phyloP scores from a whole-genome alignment of 2,888 invertebrate species.

The Dryobotodes eremita region DNA sequence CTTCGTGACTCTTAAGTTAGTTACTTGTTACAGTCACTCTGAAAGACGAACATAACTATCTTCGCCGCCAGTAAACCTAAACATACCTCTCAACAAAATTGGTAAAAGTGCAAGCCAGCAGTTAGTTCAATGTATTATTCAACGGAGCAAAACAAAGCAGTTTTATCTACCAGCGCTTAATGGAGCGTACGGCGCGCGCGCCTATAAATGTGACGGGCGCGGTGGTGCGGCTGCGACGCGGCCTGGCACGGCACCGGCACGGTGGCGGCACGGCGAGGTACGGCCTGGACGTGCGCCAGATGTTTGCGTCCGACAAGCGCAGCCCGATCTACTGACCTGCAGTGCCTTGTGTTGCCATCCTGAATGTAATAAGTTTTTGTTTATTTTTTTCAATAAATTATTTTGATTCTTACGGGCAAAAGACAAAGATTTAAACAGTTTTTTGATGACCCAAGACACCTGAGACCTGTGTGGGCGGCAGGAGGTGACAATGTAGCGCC shows the following conservation, averaged over 20 bases:
- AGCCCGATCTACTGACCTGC: slow-evolving; percentile 7
- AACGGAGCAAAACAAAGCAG: background rate
- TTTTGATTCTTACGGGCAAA: background rate
- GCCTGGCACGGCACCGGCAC: background rate
- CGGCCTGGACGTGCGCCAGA: slow-evolving; percentile 15
- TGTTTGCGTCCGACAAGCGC: background rate
- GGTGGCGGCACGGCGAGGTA: background rate
- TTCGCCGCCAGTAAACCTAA: background rate
- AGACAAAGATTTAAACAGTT: background rate
- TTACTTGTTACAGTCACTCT: background rate
- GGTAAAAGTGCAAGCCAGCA: background rate
- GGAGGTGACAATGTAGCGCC: background rate
- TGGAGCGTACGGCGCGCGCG: slow-evolving; percentile 18
- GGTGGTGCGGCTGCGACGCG: background rate
- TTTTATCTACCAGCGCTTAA: background rate
- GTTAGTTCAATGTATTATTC: background rate
- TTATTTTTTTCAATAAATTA: background rate
- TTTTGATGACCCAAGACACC: background rate
- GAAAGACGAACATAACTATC: background rate
- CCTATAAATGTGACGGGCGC: slow-evolving; percentile 4
- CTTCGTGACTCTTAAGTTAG: background rate
- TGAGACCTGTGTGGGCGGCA: background rate
- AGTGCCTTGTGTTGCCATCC: background rate
- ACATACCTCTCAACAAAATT: background rate
- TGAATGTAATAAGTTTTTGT: background rate